Evolutionary conservation across 2,888 invertebrate genomes (phyloP), one percentile per base, ranked within the genome.

Genomic region (Platycnemis pennipes): DNA sequence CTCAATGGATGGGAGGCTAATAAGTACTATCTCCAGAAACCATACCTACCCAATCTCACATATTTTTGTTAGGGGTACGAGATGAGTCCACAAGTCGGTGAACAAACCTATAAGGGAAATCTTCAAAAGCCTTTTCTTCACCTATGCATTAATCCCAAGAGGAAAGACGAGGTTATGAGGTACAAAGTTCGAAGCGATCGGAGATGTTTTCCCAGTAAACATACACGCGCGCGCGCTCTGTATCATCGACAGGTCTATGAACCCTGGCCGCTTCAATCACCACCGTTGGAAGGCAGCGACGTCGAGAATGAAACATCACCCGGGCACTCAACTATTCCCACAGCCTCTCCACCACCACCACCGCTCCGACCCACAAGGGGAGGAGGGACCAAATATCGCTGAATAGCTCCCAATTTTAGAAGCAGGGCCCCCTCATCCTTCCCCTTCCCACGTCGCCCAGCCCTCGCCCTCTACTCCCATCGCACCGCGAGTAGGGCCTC

Each of bases 361-460:
- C 45, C n/a, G 2, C 11, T 16, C 37, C 37, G 11, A 31, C 45
- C 42, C 42, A 1, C 45, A 2, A 22, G 22, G 26, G 8, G 8
- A 26, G 26, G 31, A 37, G 37, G 26, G 45, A 22, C 89, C 49
- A 46, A 89, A 89, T 89, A 89, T 89, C 89, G 56, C 89, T 44
- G 53, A 31, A 89, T 89, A 89, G 22, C 37, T 56, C 89, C 89
- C 89, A 89, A 89, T 89, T 89, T 89, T 89, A 89, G 89, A 89
- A 53, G 89, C 53, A 87, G n/a, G 86, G 16, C 87, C 45, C 11
- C 77, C 16, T 13, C 2, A 11, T 13, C 77, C 11, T 31, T 31
- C 11, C 77, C 31, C 77, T 13, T 77, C 77, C 13, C 31, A 37
- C 11, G 4, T 37, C 63, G 22, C 49, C 49, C 49, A 11, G 13